These are phyloP conservation scores for Andrena trimmerana DNA, from an alignment of 2,888 invertebrate species.

Conservation along the genomic window DNA sequence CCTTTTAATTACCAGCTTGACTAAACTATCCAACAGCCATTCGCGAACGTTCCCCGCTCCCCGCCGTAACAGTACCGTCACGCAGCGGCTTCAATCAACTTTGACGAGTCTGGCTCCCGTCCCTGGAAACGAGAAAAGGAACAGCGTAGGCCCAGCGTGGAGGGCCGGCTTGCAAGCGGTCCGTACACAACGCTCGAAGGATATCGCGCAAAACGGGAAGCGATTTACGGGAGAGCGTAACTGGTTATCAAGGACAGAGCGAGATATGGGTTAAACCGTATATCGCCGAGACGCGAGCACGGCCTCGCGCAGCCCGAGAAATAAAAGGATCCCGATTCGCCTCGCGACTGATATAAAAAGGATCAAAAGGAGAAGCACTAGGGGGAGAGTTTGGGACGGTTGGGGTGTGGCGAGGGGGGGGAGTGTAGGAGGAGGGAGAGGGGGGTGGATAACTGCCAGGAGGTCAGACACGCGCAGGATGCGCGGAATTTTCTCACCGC, in stretches of 20 bases:
- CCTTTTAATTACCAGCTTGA: too few relatives aligned
- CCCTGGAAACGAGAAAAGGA: neutral
- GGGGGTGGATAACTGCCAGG: constrained; percentile 58
- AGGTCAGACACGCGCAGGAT: constrained; percentile 78
- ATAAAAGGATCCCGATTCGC: constrained; percentile 67
- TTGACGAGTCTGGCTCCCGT: neutral
- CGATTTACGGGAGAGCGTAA: constrained; percentile 46
- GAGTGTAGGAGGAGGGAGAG: neutral
- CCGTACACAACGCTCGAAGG: neutral
- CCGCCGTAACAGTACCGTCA: too few relatives aligned
- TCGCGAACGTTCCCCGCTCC: neutral
- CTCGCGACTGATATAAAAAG: constrained; percentile 45
- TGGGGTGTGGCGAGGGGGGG: constrained; percentile 1
- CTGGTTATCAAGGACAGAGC: constrained; percentile 49
- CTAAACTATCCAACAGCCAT: too few relatives aligned
- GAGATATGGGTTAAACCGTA: constrained; percentile 46
- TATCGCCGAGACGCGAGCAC: constrained; percentile 50
- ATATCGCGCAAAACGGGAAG: constrained; percentile 35
- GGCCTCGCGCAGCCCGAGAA: constrained; percentile 56
- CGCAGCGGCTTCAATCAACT: too few relatives aligned
- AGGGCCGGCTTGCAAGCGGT: constrained; percentile 19
- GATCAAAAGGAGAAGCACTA: constrained; percentile 43
- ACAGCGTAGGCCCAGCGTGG: neutral
- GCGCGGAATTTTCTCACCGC: constrained; percentile 68
- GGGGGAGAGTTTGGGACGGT: constrained; percentile 15